These are phyloP conservation scores for Papilio machaon DNA, from an alignment of 1,140 invertebrate genomes.

Conservation along the genomic window DNA sequence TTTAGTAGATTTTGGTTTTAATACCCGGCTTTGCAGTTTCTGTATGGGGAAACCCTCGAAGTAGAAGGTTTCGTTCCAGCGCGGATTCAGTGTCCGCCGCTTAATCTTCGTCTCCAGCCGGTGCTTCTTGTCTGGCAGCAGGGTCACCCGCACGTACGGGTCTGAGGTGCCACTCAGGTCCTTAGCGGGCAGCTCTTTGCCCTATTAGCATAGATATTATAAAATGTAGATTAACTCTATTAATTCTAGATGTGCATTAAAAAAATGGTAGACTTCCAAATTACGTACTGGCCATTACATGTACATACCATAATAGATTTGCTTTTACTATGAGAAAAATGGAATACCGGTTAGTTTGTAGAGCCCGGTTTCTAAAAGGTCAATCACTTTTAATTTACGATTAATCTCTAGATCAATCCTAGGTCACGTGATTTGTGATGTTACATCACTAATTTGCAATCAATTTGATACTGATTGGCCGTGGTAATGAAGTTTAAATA, in stretches of 20 bases:
- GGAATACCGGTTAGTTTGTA: not conserved
- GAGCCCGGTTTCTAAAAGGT: not conserved
- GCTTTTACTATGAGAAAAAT: not conserved
- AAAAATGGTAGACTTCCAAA: not conserved
- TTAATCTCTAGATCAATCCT: not conserved
- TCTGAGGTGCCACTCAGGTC: conserved; percentile 97
- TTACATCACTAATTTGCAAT: not conserved
- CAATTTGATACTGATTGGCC: not conserved
- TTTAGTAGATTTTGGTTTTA: not conserved
- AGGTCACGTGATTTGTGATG: not conserved
- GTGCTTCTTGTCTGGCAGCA: conserved; percentile 97
- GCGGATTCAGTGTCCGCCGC: conserved; percentile 95
- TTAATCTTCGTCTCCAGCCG: conserved; percentile 98
- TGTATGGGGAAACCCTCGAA: conserved; percentile 98
- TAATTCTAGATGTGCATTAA: not conserved
- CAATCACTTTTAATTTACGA: not conserved
- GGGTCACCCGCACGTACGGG: conserved; percentile 95
- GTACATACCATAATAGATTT: too few relatives aligned
- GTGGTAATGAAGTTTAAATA: too few relatives aligned
- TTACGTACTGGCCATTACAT: not conserved
- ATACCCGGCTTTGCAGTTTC: conserved; percentile 93
- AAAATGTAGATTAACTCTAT: not conserved
- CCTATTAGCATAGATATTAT: conserved; percentile 82
- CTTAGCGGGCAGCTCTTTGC: conserved; percentile 96
- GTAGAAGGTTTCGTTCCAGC: conserved; percentile 99